Conservation (phyloP, 1,140 invertebrate species). For the Drosophila tristis region DNA sequence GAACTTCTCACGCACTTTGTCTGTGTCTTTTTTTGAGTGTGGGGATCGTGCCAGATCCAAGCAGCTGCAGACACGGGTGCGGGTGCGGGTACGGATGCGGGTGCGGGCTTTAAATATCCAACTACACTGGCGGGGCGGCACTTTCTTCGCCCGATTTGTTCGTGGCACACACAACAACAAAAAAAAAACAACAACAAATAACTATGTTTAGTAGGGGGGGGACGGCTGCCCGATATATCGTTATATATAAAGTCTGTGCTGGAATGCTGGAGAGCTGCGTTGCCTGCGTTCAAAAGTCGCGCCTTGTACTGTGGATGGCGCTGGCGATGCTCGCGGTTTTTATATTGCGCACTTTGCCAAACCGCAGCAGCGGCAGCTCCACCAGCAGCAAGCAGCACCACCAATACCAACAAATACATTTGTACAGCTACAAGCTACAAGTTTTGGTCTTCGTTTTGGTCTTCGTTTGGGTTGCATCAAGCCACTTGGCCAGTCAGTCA, state of each 20-base stretch:
- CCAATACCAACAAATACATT: conserved; percentile 7
- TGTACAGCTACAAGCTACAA: neutral
- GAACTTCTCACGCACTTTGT: conserved; percentile 50
- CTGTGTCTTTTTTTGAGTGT: too few species aligned
- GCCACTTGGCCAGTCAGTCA: conserved; percentile 64
- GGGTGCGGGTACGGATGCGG: too few species aligned
- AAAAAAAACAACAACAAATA: conserved; percentile 8
- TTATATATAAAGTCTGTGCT: too few species aligned
- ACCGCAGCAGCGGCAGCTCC: conserved; percentile 24
- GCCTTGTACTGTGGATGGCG: conserved; percentile 73
- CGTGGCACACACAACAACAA: neutral
- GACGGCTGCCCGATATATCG: too few species aligned
- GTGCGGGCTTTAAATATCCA: too few species aligned
- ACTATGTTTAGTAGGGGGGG: neutral
- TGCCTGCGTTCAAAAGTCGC: conserved; percentile 78
- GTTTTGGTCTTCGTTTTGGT: conserved; percentile 3
- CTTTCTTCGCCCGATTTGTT: too few species aligned
- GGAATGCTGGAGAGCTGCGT: neutral
- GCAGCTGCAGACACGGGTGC: too few species aligned
- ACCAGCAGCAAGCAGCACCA: neutral
- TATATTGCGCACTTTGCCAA: conserved; percentile 46
- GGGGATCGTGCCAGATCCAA: too few species aligned
- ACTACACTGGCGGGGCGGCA: too few species aligned
- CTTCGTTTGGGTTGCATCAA: conserved; percentile 65
- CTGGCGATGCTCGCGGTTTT: conserved; percentile 68